Evolutionary conservation across 2,113 vertebrate genomes (phyloP).

Genomic region (Regulus satrapa): DNA sequence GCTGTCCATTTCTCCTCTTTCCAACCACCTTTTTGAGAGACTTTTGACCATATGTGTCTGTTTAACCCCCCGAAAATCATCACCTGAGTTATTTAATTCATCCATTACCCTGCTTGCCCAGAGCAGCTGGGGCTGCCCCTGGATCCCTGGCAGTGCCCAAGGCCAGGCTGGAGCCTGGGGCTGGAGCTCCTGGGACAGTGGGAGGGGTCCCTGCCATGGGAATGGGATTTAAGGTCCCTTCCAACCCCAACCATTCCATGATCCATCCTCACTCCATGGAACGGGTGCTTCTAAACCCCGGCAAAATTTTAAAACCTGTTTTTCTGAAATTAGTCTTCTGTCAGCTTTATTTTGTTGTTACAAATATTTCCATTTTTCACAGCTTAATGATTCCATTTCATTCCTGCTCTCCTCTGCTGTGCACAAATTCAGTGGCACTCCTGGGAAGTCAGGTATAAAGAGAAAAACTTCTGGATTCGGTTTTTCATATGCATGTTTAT

Average conservation of each 20-base stretch:
- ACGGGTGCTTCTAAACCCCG: neutral
- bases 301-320: neutral
- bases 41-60: fast-evolving
- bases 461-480: neutral
- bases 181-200: neutral
- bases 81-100: no score
- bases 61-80: neutral
- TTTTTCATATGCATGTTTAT: neutral
- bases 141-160: neutral
- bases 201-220: neutral
- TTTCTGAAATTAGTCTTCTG: neutral
- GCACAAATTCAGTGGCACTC: neutral
- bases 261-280: neutral
- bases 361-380: slow-evolving; percentile 35
- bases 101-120: fast-evolving
- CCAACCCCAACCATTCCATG: neutral
- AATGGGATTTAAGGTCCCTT: fast-evolving
- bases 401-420: neutral
- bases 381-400: neutral
- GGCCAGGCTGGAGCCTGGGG: neutral
- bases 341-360: neutral
- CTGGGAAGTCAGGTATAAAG: neutral
- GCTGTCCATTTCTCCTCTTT: neutral
- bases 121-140: neutral
- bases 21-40: neutral